Evolutionary conservation across 2,888 invertebrate species (phyloP).

Genomic region (Arge pagana): DNA sequence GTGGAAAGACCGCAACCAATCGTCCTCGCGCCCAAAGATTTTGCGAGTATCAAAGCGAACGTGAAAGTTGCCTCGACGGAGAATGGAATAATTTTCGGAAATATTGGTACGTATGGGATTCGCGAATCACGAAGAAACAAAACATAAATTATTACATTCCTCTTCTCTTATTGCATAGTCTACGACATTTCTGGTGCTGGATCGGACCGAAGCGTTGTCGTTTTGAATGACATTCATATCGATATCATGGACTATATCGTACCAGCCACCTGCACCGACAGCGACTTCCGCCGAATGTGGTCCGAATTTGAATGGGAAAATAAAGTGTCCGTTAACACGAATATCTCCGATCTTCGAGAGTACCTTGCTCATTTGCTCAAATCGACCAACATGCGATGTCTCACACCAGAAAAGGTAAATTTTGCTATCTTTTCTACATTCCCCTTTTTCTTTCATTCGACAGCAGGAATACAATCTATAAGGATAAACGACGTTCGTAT

Average conservation of each 20-base stretch:
- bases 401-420: constrained; percentile 90
- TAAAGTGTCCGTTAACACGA: constrained; percentile 96
- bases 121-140: constrained; percentile 3
- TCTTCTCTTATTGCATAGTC: constrained; percentile 61
- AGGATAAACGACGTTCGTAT: not conserved
- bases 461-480: not conserved
- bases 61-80: constrained; percentile 99
- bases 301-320: constrained; percentile 99
- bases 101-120: constrained; percentile 74
- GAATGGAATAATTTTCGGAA: constrained; percentile 99
- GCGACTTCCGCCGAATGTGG: constrained; percentile 99
- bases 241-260: constrained; percentile 99
- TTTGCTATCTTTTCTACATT: constrained; percentile 15
- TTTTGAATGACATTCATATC: constrained; percentile 98
- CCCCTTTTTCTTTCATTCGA: not conserved
- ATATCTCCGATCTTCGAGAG: constrained; percentile 87
- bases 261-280: constrained; percentile 91
- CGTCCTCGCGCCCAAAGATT: constrained; percentile 95
- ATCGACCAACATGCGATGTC: constrained; percentile 98
- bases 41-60: constrained; percentile 97
- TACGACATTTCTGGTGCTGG: constrained; percentile 94
- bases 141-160: constrained; percentile 18
- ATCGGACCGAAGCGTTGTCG: constrained; percentile 95
- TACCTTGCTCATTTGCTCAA: constrained; percentile 90
- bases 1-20: constrained; percentile 97